A percentile compares a stretch with the other conserved stretches of the same genome.
These are phyloP conservation scores for Ceratina australensis DNA, from an alignment of 1,140 invertebrate species.

Conservation along the genomic window DNA sequence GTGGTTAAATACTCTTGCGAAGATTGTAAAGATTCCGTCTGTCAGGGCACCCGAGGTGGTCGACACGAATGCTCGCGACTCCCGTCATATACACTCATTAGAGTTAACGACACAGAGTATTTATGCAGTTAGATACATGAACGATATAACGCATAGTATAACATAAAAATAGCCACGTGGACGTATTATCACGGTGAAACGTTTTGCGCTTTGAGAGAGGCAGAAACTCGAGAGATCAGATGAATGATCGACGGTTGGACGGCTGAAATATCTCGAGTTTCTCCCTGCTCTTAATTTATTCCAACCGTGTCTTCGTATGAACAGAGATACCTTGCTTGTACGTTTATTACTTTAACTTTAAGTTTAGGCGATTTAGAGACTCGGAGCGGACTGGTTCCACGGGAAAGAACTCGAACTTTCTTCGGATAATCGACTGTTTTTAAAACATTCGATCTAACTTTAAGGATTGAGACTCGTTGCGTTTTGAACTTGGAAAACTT, in stretches of 20 bases:
- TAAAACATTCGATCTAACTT: neutral
- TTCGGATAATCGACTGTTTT: neutral
- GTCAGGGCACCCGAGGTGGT: too few species aligned
- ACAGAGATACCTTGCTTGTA: conserved; percentile 43
- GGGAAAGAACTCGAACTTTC: neutral
- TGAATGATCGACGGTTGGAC: too few species aligned
- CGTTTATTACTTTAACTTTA: conserved; percentile 41
- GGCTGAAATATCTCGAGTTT: neutral
- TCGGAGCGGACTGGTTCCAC: neutral
- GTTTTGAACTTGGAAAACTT: neutral
- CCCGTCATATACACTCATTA: conserved; percentile 37
- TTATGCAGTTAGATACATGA: conserved; percentile 42
- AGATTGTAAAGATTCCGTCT: too few species aligned
- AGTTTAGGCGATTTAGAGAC: conserved; percentile 25
- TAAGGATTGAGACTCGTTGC: conserved; percentile 5
- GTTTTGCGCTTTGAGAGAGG: neutral
- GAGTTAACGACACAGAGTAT: conserved; percentile 45
- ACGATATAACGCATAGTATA: conserved; percentile 6
- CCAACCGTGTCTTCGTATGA: conserved; percentile 12
- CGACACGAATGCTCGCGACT: conserved; percentile 14
- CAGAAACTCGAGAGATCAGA: neutral
- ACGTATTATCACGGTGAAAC: conserved; percentile 2
- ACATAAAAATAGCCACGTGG: conserved; percentile 3
- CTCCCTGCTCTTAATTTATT: neutral
- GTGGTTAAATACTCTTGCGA: too few species aligned